Evolutionary conservation across 2,797 vertebrate species (phyloP), one percentile per base, ranked within the genome.

Genomic region (Ceryle rudis): DNA sequence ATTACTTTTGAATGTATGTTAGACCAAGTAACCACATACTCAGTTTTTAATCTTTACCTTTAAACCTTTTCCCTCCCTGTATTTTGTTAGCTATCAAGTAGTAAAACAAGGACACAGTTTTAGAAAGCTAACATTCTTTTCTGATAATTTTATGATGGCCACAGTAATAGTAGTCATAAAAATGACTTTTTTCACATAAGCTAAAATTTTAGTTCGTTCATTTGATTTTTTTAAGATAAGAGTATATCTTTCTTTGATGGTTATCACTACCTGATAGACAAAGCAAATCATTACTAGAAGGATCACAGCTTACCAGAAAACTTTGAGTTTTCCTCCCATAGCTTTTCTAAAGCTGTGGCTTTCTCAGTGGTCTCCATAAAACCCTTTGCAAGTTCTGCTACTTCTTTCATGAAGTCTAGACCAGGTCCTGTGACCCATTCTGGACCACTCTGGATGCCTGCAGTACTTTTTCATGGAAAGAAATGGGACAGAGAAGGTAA

Each of bases 331-430:
- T 97, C 93, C 28, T 65, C 54, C 97, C 98, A 98, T 2, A 96
- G 78, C 17, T 81, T 95, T 65, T 97, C 96, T 74, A 98, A 94
- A 52, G 65, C 49, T 42, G 83, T 20, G 5, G 93, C 96, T 93
- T 97, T 97, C 73, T 95, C 86, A 81, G 95, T 81, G 11, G 86
- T 95, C 54, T 91, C 79, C 54, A 89, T 91, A 83, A 98, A 89
- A 12, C 92, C 97, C 9, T 95, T 79, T 2, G 96, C 90, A 66
- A 98, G 87, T 31, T 97, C 97, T 78, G 98, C 81, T 29, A 96
- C 33, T 35, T 97, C 95, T 62, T 90, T 86, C 88, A 98, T 74
- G 70, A 98, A 98, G 49, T 12, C 57, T 44, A 97, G 25, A 49
- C 97, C 71, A 4, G 20, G 82, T 26, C 42, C 57, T 29, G 42